Evolutionary conservation across 2,113 vertebrate genomes (phyloP), one percentile per base, ranked within the genome.

Genomic region (Setophaga petechia): DNA sequence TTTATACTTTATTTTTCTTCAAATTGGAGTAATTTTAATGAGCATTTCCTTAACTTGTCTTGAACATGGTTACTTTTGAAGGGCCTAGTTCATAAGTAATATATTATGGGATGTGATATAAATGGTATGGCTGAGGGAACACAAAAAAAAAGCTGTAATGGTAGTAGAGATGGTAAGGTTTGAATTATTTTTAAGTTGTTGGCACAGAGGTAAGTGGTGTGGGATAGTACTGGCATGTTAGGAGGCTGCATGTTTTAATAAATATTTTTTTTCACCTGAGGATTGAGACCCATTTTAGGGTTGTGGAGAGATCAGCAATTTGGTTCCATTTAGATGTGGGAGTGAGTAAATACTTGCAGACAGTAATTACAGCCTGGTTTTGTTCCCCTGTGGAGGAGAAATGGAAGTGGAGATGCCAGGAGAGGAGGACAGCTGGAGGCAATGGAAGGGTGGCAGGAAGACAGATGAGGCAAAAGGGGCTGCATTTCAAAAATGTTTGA

Each of bases 401-500:
- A 89, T 84, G 28, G 43, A 91, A 67, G 44, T 85, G 31, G 28
- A 76, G 58, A 49, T 85, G 39, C 25, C 59, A 69, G 58, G 37
- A n/a, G 31, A 90, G 46, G 71, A 85, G 41, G 62, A 95, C 19
- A 55, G 33, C 31, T 63, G 18, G 68, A 84, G 47, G 66, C 62
- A 80, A 79, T 23, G 27, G 58, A 63, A 74, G 11, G 31, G 55
- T 84, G 75, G 59, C 88, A 93, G 88, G 75, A 96, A 94, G 86
- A 94, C 57, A 55, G 55, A 93, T 92, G 83, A 94, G 63, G 65
- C 14, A 54, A 69, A 90, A 88, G 23, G 28, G 41, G 17, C 10
- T 93, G 67, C 59, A 71, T 74, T 90, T 94, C 74, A 62, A 86
- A 93, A 86, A 49, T 18, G 28, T 33, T 92, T 88, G 54, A 69